Percentiles rank a stretch among this genome's conserved stretches.
phyloP scores from a whole-genome alignment of 2,888 invertebrate genomes.

The Cryptus armator region DNA sequence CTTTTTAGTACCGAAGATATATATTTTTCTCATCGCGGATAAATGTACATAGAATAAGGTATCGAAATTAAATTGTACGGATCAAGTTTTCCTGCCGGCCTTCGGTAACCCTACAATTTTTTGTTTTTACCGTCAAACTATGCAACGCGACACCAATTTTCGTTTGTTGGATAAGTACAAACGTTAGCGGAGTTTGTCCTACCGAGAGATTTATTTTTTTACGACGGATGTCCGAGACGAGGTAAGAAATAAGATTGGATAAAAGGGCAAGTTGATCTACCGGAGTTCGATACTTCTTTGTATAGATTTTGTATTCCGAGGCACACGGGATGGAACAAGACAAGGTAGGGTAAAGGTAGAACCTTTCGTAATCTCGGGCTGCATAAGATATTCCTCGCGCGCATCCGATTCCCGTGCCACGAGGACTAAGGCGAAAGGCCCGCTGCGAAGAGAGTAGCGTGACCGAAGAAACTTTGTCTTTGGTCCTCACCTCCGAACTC shows the following conservation, averaged over 20 bases:
- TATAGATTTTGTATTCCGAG: conserved; percentile 22
- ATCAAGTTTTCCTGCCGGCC: no score
- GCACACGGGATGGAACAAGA: not conserved
- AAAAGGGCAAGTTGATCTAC: not conserved
- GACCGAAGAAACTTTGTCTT: conserved; percentile 63
- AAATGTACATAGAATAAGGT: not conserved
- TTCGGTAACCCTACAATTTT: no score
- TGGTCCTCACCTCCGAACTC: conserved; percentile 10
- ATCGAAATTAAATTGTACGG: not conserved
- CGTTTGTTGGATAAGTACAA: no score
- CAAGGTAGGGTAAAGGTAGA: not conserved
- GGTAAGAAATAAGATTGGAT: not conserved
- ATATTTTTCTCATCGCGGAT: not conserved
- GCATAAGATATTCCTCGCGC: conserved; percentile 63
- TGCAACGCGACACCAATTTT: no score
- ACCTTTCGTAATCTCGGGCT: conserved; percentile 47
- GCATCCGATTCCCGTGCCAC: conserved; percentile 54
- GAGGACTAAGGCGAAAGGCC: not conserved
- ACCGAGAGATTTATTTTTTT: not conserved
- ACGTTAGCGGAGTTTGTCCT: no score
- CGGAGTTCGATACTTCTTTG: conserved; percentile 8
- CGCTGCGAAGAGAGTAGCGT: conserved; percentile 31
- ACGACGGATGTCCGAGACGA: not conserved
- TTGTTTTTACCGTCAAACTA: no score
- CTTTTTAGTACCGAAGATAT: no score